A percentile compares a stretch with the other conserved stretches of the same genome.
Evolutionary conservation across 2,797 vertebrate genomes (phyloP).

Genomic region (Eupleurogrammus muticus): DNA sequence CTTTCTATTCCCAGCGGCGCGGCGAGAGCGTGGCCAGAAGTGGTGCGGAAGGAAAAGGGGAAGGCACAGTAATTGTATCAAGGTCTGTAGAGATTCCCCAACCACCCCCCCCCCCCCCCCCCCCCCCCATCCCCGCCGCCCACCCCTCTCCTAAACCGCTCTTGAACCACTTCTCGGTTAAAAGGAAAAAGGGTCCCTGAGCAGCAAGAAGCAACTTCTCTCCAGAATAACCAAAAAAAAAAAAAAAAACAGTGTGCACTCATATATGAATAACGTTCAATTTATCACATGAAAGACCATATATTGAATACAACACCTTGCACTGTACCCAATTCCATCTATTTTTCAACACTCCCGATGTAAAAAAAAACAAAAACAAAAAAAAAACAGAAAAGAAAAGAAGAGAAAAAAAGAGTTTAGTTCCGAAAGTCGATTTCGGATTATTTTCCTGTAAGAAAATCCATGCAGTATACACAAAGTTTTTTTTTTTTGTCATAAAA

Average conservation of each 20-base stretch:
- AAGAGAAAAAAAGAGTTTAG: constrained; percentile 65
- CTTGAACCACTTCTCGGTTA: constrained; percentile 86
- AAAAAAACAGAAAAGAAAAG: constrained; percentile 23
- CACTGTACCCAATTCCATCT: constrained; percentile 77
- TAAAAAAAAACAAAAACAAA: constrained; percentile 47
- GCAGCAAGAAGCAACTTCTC: constrained; percentile 84
- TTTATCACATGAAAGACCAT: constrained; percentile 90
- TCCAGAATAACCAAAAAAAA: constrained; percentile 85
- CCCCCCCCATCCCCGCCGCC: background rate
- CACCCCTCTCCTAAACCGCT: constrained; percentile 59
- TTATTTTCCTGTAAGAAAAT: constrained; percentile 59
- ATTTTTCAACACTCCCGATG: constrained; percentile 74
- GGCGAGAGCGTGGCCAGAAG: constrained; percentile 85
- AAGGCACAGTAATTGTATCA: constrained; percentile 90
- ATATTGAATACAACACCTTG: constrained; percentile 84
- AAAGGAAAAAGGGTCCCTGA: constrained; percentile 87
- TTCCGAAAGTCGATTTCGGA: constrained; percentile 62
- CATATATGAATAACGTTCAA: constrained; percentile 91
- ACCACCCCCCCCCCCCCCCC: constrained; percentile 31
- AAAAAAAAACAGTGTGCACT: constrained; percentile 87
- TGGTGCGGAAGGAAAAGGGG: constrained; percentile 88
- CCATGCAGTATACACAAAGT: constrained; percentile 51
- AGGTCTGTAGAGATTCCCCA: constrained; percentile 90
- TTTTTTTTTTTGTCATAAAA: constrained; percentile 50
- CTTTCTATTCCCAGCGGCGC: constrained; percentile 87